Conservation (phyloP, 2,888 invertebrate species). For the Ernsta delagoae region DNA sequence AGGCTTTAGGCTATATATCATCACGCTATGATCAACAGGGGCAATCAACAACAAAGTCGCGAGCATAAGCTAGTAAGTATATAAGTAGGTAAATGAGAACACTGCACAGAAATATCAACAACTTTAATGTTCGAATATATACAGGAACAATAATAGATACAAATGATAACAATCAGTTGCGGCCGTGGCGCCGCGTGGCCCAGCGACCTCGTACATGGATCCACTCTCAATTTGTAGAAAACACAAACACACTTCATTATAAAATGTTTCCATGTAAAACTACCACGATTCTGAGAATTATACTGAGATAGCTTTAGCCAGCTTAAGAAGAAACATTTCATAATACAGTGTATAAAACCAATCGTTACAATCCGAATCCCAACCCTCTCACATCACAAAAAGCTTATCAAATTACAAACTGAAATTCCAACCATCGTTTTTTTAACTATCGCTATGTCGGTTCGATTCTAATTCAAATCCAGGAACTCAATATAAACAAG, state of each 20-base stretch:
- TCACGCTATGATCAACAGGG: too few relatives aligned
- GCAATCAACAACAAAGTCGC: too few relatives aligned
- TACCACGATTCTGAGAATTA: not conserved
- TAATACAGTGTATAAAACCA: not conserved
- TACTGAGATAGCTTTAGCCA: not conserved
- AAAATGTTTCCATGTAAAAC: not conserved
- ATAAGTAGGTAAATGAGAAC: conserved; percentile 54
- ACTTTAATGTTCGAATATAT: conserved; percentile 83
- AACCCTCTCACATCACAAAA: not conserved
- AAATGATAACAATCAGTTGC: conserved; percentile 61
- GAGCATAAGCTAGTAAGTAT: too few relatives aligned
- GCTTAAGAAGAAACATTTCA: not conserved
- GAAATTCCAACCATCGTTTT: not conserved
- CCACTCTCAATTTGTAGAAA: not conserved
- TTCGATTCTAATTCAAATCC: not conserved
- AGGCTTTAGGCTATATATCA: too few relatives aligned
- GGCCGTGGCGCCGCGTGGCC: not conserved
- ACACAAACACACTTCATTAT: conserved; percentile 3
- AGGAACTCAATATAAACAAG: not conserved
- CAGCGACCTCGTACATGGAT: not conserved
- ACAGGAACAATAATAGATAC: conserved; percentile 79
- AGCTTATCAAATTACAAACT: not conserved
- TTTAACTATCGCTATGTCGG: conserved; percentile 2
- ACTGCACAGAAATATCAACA: conserved; percentile 76
- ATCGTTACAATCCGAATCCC: not conserved